Percentiles rank a stretch among this genome's conserved stretches.
Conservation (phyloP, 2,113 vertebrate species). For the Rallus limicola region DNA sequence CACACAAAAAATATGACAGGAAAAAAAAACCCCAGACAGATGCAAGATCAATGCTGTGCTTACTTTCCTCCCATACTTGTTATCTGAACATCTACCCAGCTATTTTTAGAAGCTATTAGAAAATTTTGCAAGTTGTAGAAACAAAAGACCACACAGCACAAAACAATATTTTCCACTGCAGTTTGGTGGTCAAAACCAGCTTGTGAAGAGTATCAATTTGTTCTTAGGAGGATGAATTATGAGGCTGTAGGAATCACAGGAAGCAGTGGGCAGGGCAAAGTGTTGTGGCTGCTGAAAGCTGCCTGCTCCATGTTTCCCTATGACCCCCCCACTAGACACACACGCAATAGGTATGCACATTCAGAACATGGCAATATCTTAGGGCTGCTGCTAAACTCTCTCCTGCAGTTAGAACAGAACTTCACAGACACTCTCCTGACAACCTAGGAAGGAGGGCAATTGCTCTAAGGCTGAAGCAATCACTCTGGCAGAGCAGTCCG, state of each 20-base stretch:
- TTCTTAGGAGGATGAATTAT: too few species aligned
- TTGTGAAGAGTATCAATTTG: neutral
- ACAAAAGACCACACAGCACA: neutral
- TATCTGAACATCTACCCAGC: neutral
- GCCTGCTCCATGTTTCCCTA: neutral
- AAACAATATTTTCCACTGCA: neutral
- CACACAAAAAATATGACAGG: neutral
- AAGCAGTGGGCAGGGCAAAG: neutral
- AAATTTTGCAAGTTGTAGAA: neutral
- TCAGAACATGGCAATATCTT: neutral
- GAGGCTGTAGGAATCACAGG: too few species aligned
- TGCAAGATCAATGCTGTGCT: neutral
- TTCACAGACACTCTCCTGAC: neutral
- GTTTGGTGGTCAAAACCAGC: neutral
- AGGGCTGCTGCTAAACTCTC: neutral
- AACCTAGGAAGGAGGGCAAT: neutral
- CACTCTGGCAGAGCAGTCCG: neutral
- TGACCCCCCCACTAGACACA: neutral
- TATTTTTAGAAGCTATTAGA: neutral
- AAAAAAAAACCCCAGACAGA: neutral
- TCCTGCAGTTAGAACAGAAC: neutral
- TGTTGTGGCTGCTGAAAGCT: neutral
- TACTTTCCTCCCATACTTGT: neutral
- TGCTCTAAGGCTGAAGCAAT: neutral
- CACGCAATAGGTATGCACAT: rapidly evolving